These are phyloP conservation scores for Vireo griseus DNA, from an alignment of 2,797 vertebrate species.

Conservation along the genomic window DNA sequence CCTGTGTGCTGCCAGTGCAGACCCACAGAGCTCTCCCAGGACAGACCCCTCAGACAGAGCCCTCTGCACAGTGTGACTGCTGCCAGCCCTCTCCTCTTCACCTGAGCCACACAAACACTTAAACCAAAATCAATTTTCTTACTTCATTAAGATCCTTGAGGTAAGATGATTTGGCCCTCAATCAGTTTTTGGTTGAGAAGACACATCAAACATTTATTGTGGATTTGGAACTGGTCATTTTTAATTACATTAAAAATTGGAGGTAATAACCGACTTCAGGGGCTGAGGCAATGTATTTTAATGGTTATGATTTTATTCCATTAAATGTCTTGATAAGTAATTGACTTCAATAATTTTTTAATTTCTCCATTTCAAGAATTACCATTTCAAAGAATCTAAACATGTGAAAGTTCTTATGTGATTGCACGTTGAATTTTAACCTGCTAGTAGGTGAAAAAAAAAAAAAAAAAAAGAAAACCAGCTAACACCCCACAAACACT, in stretches of 20 bases:
- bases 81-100: no score
- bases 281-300: background rate
- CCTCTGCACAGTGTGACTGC: background rate
- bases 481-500: background rate
- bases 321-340: conserved; percentile 10
- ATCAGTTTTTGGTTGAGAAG: background rate
- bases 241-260: background rate
- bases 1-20: background rate
- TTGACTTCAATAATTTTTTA: background rate
- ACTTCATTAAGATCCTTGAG: background rate
- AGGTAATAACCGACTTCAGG: background rate
- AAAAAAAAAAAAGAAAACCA: background rate
- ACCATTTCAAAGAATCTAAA: background rate
- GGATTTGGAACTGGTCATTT: background rate
- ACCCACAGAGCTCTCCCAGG: background rate
- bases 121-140: background rate
- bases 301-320: background rate
- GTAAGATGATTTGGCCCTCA: background rate
- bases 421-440: background rate
- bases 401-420: background rate
- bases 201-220: background rate
- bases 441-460: background rate
- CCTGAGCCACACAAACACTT: background rate
- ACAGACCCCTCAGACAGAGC: background rate
- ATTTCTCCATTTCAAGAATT: background rate